phyloP scores from a whole-genome alignment of 2,113 vertebrate species.

The Corydoras maculifer region DNA sequence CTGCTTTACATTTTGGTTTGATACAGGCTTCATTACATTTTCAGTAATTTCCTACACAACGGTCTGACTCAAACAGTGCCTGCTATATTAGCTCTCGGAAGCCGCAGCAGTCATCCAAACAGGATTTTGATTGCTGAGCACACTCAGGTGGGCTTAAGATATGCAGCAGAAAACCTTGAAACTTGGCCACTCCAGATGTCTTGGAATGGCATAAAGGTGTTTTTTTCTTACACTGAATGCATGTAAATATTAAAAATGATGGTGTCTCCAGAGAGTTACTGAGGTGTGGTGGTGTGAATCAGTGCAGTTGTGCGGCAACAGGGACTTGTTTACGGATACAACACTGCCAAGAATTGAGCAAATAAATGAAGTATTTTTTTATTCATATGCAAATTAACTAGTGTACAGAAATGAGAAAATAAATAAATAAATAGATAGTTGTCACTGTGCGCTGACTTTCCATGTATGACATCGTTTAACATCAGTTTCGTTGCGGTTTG shows the following conservation, averaged over 20 bases:
- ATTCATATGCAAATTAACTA: background rate
- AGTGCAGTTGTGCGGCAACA: background rate
- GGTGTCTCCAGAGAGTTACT: constrained; percentile 11
- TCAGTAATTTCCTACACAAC: constrained; percentile 13
- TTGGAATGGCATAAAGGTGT: constrained; percentile 32
- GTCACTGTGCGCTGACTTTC: no score
- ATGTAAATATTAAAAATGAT: constrained; percentile 23
- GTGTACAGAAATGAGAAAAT: background rate
- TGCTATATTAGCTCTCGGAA: constrained; percentile 14
- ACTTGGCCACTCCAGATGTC: constrained; percentile 19
- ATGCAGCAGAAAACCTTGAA: constrained; percentile 5
- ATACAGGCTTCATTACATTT: constrained; percentile 7
- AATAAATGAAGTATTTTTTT: background rate
- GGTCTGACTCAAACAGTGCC: constrained; percentile 12
- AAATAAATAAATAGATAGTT: no score
- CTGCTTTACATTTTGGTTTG: background rate
- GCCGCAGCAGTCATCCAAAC: constrained; percentile 17
- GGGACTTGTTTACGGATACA: background rate
- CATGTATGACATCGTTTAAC: no score
- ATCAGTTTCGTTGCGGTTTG: no score
- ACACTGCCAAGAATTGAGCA: background rate
- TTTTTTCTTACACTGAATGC: background rate
- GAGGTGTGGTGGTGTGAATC: background rate
- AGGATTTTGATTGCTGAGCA: constrained; percentile 22
- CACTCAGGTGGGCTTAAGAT: constrained; percentile 18